Conservation (phyloP, 2,113 vertebrate genomes). For the Petrocephalus microphthalmus region DNA sequence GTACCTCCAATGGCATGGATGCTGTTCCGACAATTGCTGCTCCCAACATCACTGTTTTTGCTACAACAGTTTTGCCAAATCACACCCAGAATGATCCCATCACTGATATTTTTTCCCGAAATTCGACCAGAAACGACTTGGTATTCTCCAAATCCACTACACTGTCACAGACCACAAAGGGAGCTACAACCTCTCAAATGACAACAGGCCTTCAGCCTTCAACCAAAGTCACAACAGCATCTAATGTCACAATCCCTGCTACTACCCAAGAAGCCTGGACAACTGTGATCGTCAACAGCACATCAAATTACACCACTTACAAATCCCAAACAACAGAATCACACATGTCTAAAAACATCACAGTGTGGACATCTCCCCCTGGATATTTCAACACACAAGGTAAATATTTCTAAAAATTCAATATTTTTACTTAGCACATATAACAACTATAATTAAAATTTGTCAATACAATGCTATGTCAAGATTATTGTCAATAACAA, state of each 20-base stretch:
- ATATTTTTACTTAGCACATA: not conserved
- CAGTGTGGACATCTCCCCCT: constrained; percentile 10
- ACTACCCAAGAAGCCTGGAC: constrained; percentile 14
- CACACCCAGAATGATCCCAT: constrained; percentile 7
- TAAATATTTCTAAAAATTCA: constrained; percentile 20
- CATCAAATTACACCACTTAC: not conserved
- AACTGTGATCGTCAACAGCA: constrained; percentile 21
- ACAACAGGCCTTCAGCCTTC: constrained; percentile 15
- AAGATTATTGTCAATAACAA: not conserved
- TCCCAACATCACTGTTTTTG: not conserved
- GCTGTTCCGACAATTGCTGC: not conserved
- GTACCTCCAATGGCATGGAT: not conserved
- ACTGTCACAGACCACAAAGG: constrained; percentile 26
- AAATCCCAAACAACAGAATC: constrained; percentile 14
- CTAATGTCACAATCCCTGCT: not conserved
- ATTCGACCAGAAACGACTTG: not conserved
- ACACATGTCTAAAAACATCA: constrained; percentile 1
- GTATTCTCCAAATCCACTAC: not conserved
- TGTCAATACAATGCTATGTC: not conserved
- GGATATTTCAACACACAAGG: constrained; percentile 27
- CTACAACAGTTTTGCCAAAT: not conserved
- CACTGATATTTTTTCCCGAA: not conserved
- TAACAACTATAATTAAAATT: not conserved
- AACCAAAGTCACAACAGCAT: constrained; percentile 8
- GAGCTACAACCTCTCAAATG: constrained; percentile 10